Evolutionary conservation across 2,888 invertebrate species (phyloP).

Genomic region (Acanthosoma haemorrhoidale): DNA sequence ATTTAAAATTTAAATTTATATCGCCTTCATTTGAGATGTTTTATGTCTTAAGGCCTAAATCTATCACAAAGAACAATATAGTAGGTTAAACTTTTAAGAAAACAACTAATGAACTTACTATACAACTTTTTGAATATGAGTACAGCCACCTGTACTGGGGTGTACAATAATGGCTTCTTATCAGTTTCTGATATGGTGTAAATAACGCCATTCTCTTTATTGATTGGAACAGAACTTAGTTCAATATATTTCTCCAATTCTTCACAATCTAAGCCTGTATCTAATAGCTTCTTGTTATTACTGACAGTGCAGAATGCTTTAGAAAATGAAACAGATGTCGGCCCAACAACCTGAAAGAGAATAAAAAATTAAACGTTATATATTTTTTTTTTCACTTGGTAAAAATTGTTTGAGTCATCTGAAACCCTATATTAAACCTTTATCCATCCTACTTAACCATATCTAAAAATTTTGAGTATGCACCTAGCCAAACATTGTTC

Average conservation of each 20-base stretch:
- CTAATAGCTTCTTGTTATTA: constrained; percentile 60
- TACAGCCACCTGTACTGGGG: constrained; percentile 57
- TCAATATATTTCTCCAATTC: constrained; percentile 44
- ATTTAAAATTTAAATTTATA: no score
- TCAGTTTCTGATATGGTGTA: constrained; percentile 47
- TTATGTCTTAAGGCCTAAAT: no score
- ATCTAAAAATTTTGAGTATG: no score
- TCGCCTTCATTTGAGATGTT: no score
- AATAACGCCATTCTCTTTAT: constrained; percentile 43
- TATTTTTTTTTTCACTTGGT: no score
- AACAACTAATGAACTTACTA: constrained; percentile 40
- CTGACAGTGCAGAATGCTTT: constrained; percentile 48
- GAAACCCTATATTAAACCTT: background rate
- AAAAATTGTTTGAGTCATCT: background rate
- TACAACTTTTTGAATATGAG: constrained; percentile 52
- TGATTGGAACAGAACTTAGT: constrained; percentile 37
- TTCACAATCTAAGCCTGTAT: constrained; percentile 51
- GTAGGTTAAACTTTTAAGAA: no score
- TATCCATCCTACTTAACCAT: no score
- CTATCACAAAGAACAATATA: no score
- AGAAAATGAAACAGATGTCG: constrained; percentile 48
- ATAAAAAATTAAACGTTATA: background rate
- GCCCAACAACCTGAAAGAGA: constrained; percentile 47
- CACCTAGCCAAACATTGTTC: no score
- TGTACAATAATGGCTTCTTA: constrained; percentile 46